A percentile compares a stretch with the other conserved stretches of the same genome.
phyloP scores from a whole-genome alignment of 1,140 invertebrate species.

The Drosophila kohkoa region DNA sequence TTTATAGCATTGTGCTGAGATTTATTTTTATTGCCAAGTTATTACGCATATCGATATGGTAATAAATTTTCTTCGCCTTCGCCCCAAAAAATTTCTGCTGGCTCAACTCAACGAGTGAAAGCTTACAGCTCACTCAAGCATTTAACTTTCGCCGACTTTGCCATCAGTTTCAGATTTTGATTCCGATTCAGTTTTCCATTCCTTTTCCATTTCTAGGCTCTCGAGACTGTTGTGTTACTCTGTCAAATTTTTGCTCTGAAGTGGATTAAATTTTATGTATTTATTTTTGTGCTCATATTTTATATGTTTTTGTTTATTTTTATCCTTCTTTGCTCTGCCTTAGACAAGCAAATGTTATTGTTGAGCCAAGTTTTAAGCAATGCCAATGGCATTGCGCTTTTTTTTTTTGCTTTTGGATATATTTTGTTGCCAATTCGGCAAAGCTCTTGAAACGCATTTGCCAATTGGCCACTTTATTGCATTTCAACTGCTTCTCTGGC shows the following conservation, averaged over 20 bases:
- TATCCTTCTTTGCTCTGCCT: not conserved
- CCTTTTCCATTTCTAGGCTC: not conserved
- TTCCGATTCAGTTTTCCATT: not conserved
- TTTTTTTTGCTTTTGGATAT: constrained; percentile 31
- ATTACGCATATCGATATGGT: constrained; percentile 84
- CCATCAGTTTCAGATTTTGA: constrained; percentile 1
- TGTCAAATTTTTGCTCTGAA: constrained; percentile 42
- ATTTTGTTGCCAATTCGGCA: constrained; percentile 74
- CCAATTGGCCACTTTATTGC: constrained; percentile 66
- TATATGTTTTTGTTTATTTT: constrained; percentile 9
- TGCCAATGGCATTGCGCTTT: constrained; percentile 49
- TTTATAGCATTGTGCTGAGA: constrained; percentile 78
- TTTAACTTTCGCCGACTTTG: constrained; percentile 2
- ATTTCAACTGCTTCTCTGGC: constrained; percentile 25
- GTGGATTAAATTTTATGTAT: constrained; percentile 75
- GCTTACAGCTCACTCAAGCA: constrained; percentile 43
- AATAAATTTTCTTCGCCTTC: constrained; percentile 71
- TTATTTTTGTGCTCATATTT: constrained; percentile 54
- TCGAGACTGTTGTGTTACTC: constrained; percentile 1
- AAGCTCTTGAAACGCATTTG: constrained; percentile 50
- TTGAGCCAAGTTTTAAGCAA: constrained; percentile 47
- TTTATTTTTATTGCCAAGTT: constrained; percentile 84
- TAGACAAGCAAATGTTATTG: constrained; percentile 42
- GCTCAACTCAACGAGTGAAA: constrained; percentile 41
- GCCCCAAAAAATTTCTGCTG: constrained; percentile 33